A percentile compares a stretch with the other conserved stretches of the same genome.
Conservation (phyloP, 1,140 invertebrate species). For the Thereuonema tuberculata region DNA sequence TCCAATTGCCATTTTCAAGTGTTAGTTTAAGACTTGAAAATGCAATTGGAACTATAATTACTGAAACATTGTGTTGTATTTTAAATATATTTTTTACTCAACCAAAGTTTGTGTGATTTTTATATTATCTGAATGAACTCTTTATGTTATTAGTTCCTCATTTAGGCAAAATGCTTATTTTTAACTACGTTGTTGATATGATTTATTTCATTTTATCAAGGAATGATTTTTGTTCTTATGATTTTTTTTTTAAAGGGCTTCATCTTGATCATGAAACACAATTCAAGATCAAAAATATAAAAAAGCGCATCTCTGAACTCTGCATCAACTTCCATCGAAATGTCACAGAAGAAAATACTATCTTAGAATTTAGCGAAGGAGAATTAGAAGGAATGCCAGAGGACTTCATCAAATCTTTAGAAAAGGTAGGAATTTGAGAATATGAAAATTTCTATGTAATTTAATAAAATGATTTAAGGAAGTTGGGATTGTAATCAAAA, state of each 20-base stretch:
- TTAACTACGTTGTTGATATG: not conserved
- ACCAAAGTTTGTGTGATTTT: not conserved
- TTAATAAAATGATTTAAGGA: too few species aligned
- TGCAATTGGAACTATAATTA: too few species aligned
- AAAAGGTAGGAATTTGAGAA: slow-evolving; percentile 30
- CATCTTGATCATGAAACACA: slow-evolving; percentile 34
- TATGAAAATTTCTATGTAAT: too few species aligned
- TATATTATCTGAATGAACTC: not conserved
- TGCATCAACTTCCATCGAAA: slow-evolving; percentile 38
- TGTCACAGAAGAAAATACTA: slow-evolving; percentile 39
- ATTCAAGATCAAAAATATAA: slow-evolving; percentile 34
- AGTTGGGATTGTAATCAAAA: too few species aligned
- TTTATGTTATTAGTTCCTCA: not conserved
- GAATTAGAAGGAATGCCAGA: slow-evolving; percentile 35
- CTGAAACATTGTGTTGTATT: too few species aligned
- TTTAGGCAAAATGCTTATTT: not conserved
- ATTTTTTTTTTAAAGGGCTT: slow-evolving; percentile 28
- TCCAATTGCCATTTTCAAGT: too few species aligned
- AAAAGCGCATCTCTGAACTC: slow-evolving; percentile 37
- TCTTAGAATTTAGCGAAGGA: slow-evolving; percentile 34
- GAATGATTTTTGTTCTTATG: not conserved
- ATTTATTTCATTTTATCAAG: not conserved
- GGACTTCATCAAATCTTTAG: slow-evolving; percentile 33
- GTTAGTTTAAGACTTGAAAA: too few species aligned
- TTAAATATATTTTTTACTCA: too few species aligned